Conservation (phyloP, 2,888 invertebrate genomes). For the Pheosia tremula region DNA sequence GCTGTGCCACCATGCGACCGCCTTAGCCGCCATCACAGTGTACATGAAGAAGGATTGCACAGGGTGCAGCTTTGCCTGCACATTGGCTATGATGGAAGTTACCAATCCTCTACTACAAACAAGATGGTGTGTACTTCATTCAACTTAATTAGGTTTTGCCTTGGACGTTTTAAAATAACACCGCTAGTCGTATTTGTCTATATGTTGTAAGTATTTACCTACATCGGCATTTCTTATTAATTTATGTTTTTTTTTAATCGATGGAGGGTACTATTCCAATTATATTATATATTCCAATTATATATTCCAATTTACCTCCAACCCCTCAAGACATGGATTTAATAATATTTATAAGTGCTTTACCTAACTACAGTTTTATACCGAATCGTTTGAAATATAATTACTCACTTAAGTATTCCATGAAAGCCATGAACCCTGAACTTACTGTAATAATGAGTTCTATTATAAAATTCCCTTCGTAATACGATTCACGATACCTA, state of each 20-base stretch:
- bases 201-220: no score
- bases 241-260: no score
- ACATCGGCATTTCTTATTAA: no score
- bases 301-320: no score
- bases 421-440: conserved; percentile 5
- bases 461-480: conserved; percentile 3
- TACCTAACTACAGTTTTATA: not conserved
- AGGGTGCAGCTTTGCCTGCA: conserved; percentile 82
- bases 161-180: no score
- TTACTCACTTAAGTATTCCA: not conserved
- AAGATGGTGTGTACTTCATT: conserved; percentile 77
- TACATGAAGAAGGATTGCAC: conserved; percentile 78
- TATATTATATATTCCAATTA: no score
- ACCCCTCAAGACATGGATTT: not conserved
- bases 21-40: conserved; percentile 76
- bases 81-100: conserved; percentile 83
- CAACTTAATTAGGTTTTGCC: no score
- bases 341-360: not conserved
- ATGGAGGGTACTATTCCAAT: no score
- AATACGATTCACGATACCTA: not conserved
- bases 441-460: conserved; percentile 5
- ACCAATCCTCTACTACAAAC: conserved; percentile 86
- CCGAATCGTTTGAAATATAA: not conserved
- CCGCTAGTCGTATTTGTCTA: no score
- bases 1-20: conserved; percentile 82